Evolutionary conservation across 1,140 invertebrate species (phyloP), one percentile per base, ranked within the genome.

Genomic region (Cardiocondyla obscurior): DNA sequence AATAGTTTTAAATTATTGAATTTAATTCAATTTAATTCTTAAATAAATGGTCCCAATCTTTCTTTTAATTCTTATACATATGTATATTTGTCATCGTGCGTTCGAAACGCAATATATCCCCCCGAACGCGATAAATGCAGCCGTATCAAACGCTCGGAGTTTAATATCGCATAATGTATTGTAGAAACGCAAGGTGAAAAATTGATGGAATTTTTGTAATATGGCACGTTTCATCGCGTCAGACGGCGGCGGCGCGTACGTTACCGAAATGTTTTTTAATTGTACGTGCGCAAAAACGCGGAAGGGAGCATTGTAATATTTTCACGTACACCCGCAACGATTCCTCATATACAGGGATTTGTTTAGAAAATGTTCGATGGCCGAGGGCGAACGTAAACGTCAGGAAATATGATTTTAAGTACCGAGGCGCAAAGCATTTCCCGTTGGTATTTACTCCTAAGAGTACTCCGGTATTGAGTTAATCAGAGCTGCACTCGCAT

Each of bases 171-270:
- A 33, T 67, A 77, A 77, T 51, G 58, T 36, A 62, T 62, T 62
- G 49, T 33, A 30, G 46, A 65, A 67, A 30, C 16, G 33, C 62
- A 30, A 39, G 22, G 36, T 19, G 30, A 79, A 69, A 79, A 39
- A 79, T 51, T 67, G 62, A 67, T 77, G 74, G 46, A 67, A 77
- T 67, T 77, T 39, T 77, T 77, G 58, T 51, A 62, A 76, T 62
- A 53, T 10, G 30, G 30, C 8, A 28, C 44, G 60, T 19, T 53
- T 46, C 33, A 46, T 28, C 25, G 28, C 16, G 30, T 65, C 30
- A 33, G 28, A 39, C 60, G 39, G 53, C 25, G 19, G 14, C 5
- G 42, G 25, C 46, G 33, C 44, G 19, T 33, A 60, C 22, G 73
- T 36, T 51, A 39, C 33, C 3, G 65, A 65, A 53, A 77, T 36